Base-by-base conservation (phyloP, 35 echinoderm and acorn worm genomes). In the Apostichopus californicus region DNA sequence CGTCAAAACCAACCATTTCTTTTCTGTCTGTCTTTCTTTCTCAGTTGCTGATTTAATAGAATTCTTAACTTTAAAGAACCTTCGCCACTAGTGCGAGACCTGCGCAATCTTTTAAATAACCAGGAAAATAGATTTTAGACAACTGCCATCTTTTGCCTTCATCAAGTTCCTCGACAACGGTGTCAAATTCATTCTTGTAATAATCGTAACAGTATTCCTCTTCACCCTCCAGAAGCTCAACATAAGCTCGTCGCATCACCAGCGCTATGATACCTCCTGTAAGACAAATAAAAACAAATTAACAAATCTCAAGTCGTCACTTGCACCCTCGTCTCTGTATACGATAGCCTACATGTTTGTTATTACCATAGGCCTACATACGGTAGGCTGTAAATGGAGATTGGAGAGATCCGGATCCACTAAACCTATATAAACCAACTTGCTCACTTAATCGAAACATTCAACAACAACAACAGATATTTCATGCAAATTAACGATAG, bases 141-240 rank as follows among this genome's bases (percentile, higher is more conserved):
- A 85, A 23, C 55, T 85, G 81, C 81, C 81, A 85, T 59, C 81
- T 5, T 85, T 85, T 85, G 6, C 55, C 55, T 14, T 20, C 55
- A 18, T 85, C 11, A 5, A 85, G 81, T 18, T 57, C 81, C n/a
- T 85, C 17, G 24, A 59, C 58, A 8, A 85, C 81, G 55, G 55
- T 59, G 54, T 59, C 81, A 59, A 85, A 85, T 24, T 85, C 81
- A 5, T 23, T 3, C 52, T 60, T 56, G 55, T 60, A 85, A 18
- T 17, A 56, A 5, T 85, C 57, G 17, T 1, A 22, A 7, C 18
- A 58, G 57, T 18, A 85, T 5, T 85, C 81, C 23, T 85, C 81
- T 25, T 85, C 81, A 9, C 81, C 81, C 54, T 85, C 54, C 81
- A 85, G 23, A 5, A 60, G 7, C 58, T 85, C 81, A 18, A 59